Base-by-base conservation (phyloP, 2,888 invertebrate species). In the Andrena fulva region DNA sequence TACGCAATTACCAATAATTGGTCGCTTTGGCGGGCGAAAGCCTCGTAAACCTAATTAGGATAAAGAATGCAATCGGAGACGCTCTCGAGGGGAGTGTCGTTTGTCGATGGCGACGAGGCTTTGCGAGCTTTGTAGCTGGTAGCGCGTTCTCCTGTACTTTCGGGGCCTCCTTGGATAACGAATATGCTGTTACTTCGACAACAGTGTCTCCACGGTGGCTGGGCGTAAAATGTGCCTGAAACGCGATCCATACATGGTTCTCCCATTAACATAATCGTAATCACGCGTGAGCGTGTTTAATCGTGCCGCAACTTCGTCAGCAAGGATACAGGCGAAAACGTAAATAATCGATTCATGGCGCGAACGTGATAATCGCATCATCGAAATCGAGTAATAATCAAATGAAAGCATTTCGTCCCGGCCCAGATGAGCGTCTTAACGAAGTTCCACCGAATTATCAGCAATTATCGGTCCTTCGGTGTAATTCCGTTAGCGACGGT, bases 1-100 rank as follows among this genome's bases (percentile, higher is more conserved):
- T 93, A 93, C 93, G 93, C 93, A 94, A 93, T 93, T 93, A 93
- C 89, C 91, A 89, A 90, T 93, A 93, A 93, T 93, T 93, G 93
- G 93, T 90, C 90, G 88, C 89, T 87, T 56, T 85, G 84, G 75
- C 84, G 86, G 82, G 77, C 86, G 85, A 89, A 87, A 91, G 89
- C 91, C 87, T 88, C 85, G 89, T 83, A 91, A 92, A 92, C 91
- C 91, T 93, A 92, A 93, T 93, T 93, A 93, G 91, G 88, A 89
- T 86, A 84, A 91, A 91, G 91, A 93, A 91, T 91, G 90, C 90
- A 90, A 91, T 91, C 87, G 90, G 91, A 90, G 88, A 90, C 86
- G 81, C 10, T 63, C 79, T 27, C 69, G 64, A 80, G 77, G 89
- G 87, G 74, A 48, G 68, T 56, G 60, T 63, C 42, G 56, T 31